Base-by-base conservation (phyloP, 2,113 vertebrate species). In the Tragelaphus scriptus region DNA sequence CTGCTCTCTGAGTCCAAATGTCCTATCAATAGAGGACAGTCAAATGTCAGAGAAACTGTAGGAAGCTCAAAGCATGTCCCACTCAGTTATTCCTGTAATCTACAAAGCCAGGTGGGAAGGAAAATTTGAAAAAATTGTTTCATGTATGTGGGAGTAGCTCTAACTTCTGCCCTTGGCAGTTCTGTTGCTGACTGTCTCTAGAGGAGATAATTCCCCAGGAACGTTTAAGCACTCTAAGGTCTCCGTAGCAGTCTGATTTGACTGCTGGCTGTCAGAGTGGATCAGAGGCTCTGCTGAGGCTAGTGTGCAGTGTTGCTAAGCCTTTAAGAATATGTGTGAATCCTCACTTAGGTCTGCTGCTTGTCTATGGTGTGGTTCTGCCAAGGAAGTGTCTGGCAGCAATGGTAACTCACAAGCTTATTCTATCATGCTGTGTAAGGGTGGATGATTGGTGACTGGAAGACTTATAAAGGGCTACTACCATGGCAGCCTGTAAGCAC, bases 231-330 rank as follows among this genome's bases (percentile, higher is more conserved):
- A 51, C 84, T 89, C 51, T 90, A 75, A 90, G 47, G 55, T 93
- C 47, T 79, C 44, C 65, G 28, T n/a, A 93, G 89, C 14, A 90
- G 95, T 91, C 93, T 97, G 96, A 95, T 58, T 97, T 96, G 87
- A 93, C 89, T 56, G 49, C 63, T 91, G 21, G 17, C 3, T 94
- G 90, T 97, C 81, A 88, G 75, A 71, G 84, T 56, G 32, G 85
- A 65, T 86, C 47, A n/a, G 28, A 13, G 21, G 16, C 79, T 91
- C 32, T 86, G 75, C 85, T 61, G 84, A 95, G 56, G 58, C 58
- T 68, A 19, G 14, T 23, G 17, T 85, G 44, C 65, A 36, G 1
- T 91, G n/a, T 21, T 36, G 87, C 75, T 95, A 96, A 94, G 93
- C 85, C 58, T 90, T 85, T 90, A 87, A 79, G 56, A 81, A 88